Conservation (phyloP, 2,797 vertebrate species). For the Rhincodon typus region DNA sequence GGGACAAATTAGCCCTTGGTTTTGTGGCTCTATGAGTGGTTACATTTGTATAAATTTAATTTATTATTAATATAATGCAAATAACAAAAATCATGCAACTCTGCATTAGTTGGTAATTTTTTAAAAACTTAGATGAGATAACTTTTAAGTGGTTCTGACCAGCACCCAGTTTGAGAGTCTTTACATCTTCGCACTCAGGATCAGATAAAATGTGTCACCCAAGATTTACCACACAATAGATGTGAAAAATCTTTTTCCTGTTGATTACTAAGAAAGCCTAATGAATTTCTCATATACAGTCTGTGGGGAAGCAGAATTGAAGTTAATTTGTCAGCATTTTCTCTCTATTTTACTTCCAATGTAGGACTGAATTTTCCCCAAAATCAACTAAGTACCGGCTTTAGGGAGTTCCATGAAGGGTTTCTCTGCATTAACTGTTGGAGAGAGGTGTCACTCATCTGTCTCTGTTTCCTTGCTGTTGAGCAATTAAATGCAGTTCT, state of each 20-base stretch:
- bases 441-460: no score
- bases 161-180: not conserved
- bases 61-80: not conserved
- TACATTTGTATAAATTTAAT: not conserved
- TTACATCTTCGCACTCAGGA: not conserved
- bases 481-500: no score
- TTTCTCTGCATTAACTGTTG: no score
- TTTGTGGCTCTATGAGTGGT: not conserved
- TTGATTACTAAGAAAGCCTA: not conserved
- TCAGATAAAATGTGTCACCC: not conserved
- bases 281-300: not conserved
- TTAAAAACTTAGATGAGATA: not conserved
- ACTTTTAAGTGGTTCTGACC: not conserved
- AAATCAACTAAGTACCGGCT: no score
- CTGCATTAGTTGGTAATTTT: not conserved
- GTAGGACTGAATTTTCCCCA: no score
- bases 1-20: not conserved
- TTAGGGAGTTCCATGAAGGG: no score
- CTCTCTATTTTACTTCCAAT: not conserved
- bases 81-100: not conserved
- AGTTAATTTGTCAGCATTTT: not conserved
- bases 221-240: not conserved
- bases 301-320: not conserved
- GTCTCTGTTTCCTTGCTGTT: no score
- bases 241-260: not conserved